These are phyloP conservation scores for Pristionchus japonicus DNA, from an alignment of 2,888 invertebrate genomes.

Conservation along the genomic window DNA sequence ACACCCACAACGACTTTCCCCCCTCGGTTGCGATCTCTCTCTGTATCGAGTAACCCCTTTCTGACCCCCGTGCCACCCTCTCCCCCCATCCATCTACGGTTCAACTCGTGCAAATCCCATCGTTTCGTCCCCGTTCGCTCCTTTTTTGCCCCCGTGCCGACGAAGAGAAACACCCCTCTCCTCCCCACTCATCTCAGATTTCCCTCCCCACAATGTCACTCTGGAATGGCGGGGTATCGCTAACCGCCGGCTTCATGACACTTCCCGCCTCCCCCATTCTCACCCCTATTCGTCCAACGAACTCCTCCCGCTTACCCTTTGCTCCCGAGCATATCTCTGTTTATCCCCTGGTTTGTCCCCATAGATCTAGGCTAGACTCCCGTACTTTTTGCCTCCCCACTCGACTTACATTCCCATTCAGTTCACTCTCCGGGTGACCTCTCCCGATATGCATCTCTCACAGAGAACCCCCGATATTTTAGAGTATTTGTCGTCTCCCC, in stretches of 20 bases:
- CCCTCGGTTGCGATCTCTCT: neutral
- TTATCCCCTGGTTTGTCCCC: neutral
- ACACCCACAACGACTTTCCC: neutral
- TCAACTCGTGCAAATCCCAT: neutral
- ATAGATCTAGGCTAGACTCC: neutral
- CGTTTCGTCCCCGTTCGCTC: neutral
- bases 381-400: neutral
- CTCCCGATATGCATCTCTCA: neutral
- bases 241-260: neutral
- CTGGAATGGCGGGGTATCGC: slow-evolving; percentile 2
- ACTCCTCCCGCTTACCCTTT: neutral
- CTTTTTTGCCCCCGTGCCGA: neutral
- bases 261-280: slow-evolving; percentile 1
- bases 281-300: neutral
- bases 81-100: neutral
- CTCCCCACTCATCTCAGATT: neutral
- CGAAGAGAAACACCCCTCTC: neutral
- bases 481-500: neutral
- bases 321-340: neutral
- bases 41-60: neutral
- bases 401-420: slow-evolving; percentile 12
- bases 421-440: neutral
- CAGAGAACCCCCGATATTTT: neutral
- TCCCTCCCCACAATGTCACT: neutral
- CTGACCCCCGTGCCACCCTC: neutral